Evolutionary conservation across 2,113 vertebrate genomes (phyloP).

Genomic region (Callaeas wilsoni): DNA sequence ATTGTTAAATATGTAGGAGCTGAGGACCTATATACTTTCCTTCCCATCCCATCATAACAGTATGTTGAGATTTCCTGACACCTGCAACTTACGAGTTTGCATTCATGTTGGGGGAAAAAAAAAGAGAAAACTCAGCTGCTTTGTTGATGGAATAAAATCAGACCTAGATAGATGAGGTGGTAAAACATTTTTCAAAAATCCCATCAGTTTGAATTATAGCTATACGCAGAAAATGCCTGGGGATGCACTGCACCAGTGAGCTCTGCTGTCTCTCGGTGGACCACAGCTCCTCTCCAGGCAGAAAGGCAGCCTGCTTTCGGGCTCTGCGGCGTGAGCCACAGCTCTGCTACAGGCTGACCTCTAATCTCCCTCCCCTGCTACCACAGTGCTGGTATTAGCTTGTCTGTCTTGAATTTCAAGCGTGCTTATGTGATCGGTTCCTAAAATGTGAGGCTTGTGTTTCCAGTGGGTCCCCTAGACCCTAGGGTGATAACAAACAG

Average conservation of each 20-base stretch:
- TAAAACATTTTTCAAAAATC: constrained; percentile 20
- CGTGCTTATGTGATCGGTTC: neutral
- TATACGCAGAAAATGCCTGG: neutral
- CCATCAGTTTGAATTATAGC: constrained; percentile 1
- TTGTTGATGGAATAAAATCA: neutral
- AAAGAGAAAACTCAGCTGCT: neutral
- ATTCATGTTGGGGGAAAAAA: neutral
- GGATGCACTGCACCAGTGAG: neutral
- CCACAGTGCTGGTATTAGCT: neutral
- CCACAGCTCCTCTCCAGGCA: neutral
- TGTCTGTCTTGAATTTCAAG: neutral
- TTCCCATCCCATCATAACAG: neutral
- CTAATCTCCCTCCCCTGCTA: neutral
- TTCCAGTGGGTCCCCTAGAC: neutral
- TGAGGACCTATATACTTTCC: neutral
- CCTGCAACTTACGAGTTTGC: neutral
- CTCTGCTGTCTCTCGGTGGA: accelerated
- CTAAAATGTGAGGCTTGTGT: neutral
- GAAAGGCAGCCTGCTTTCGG: neutral
- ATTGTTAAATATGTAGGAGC: neutral
- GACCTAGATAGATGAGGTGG: neutral
- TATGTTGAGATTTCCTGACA: neutral
- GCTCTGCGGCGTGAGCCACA: accelerated
- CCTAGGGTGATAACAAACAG: neutral
- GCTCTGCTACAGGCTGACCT: neutral